Conservation (phyloP, 2,888 invertebrate genomes). For the Polymixis flavicincta region DNA sequence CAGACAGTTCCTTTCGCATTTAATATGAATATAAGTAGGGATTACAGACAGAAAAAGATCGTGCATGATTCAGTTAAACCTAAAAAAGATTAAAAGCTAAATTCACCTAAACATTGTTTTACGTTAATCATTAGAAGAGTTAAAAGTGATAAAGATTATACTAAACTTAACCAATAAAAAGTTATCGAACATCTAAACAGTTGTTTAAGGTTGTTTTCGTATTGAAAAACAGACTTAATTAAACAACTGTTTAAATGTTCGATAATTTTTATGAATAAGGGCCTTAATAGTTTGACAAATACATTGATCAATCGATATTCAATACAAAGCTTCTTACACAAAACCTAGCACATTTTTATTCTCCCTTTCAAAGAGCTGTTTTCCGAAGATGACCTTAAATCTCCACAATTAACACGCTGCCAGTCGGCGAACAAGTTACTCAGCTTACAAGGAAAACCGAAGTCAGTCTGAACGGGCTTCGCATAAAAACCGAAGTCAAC, state of each 20-base stretch:
- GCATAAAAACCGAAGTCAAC: slow-evolving; percentile 73
- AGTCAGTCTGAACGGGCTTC: slow-evolving; percentile 71
- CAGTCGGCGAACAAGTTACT: slow-evolving; percentile 63
- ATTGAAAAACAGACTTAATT: too few relatives aligned
- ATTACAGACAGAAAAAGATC: too few relatives aligned
- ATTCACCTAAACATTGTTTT: background rate
- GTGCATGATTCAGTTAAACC: background rate
- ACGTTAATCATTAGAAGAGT: background rate
- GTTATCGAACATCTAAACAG: too few relatives aligned
- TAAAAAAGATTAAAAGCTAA: background rate
- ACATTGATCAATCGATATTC: background rate
- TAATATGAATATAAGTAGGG: too few relatives aligned
- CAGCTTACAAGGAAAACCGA: slow-evolving; percentile 57
- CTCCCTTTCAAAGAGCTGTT: background rate
- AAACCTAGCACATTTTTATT: background rate
- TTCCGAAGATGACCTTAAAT: slow-evolving; percentile 49
- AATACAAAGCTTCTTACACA: background rate
- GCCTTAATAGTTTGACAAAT: background rate
- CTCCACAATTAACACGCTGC: slow-evolving; percentile 52
- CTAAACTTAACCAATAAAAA: background rate
- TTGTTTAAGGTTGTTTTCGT: too few relatives aligned
- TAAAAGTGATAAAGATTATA: background rate
- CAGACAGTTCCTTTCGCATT: too few relatives aligned
- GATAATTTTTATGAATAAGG: too few relatives aligned
- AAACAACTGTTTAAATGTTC: too few relatives aligned